phyloP scores from a whole-genome alignment of 92 coral and sea anemone genomes.

The Epizoanthus scotinus region DNA sequence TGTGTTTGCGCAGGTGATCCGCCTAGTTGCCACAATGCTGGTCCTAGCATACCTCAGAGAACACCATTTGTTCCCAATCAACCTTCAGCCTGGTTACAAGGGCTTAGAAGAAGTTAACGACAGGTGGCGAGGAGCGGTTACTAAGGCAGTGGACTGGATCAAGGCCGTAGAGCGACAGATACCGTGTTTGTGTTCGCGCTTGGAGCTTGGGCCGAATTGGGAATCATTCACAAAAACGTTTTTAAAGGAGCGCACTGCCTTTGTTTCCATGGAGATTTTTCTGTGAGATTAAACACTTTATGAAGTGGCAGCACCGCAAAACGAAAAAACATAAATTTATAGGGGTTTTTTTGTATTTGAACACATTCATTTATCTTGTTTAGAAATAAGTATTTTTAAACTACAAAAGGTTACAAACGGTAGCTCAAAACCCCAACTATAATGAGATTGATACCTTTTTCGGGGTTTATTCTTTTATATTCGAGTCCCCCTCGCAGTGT shows the following conservation, averaged over 20 bases:
- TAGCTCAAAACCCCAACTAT: no score
- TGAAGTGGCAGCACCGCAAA: no score
- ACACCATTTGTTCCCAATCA: slow-evolving; percentile 48
- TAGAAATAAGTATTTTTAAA: no score
- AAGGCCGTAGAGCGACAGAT: slow-evolving; percentile 73
- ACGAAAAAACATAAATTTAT: no score
- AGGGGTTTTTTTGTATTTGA: no score
- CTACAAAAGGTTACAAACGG: no score
- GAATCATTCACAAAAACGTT: slow-evolving; percentile 39
- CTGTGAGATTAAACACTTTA: not conserved
- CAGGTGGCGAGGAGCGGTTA: slow-evolving; percentile 45
- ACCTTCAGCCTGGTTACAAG: slow-evolving; percentile 55
- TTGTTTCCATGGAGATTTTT: not conserved
- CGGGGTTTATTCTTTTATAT: no score
- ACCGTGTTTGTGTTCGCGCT: slow-evolving; percentile 84
- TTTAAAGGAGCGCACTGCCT: slow-evolving; percentile 9
- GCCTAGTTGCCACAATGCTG: slow-evolving; percentile 78
- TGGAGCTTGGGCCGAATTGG: slow-evolving; percentile 94
- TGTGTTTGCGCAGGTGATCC: slow-evolving; percentile 63
- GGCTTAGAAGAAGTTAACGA: slow-evolving; percentile 6
- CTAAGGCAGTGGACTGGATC: slow-evolving; percentile 81
- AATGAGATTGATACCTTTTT: no score
- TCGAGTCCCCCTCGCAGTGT: no score
- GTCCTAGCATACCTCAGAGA: slow-evolving; percentile 70
- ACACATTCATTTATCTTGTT: no score